Conservation (phyloP, 2,113 vertebrate species). For the Ammospiza nelsoni region DNA sequence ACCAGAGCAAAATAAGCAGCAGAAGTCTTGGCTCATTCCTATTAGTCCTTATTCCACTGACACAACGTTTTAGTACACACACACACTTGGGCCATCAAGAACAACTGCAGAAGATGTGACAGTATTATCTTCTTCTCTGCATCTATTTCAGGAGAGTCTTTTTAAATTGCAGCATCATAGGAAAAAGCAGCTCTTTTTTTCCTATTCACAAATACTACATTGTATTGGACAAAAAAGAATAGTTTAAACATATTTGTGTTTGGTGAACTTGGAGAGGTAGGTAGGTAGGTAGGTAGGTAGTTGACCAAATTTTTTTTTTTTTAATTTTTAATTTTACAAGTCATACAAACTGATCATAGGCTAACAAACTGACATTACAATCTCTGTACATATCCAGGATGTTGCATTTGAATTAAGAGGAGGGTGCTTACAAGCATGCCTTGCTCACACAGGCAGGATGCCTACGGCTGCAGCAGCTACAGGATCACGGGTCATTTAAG, state of each 20-base stretch:
- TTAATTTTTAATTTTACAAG: background rate
- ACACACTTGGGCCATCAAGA: background rate
- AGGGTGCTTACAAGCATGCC: background rate
- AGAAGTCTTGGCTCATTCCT: background rate
- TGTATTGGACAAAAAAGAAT: background rate
- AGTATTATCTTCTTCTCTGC: background rate
- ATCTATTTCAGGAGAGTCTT: background rate
- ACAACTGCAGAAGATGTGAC: background rate
- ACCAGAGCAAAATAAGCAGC: background rate
- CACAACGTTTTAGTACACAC: background rate
- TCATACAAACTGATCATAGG: background rate
- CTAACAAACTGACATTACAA: background rate
- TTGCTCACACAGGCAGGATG: accelerated
- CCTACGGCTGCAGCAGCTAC: background rate
- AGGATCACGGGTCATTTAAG: background rate
- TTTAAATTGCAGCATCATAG: background rate
- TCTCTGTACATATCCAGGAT: background rate
- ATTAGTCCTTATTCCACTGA: background rate
- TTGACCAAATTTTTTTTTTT: background rate
- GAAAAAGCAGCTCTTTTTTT: background rate
- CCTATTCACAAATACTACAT: background rate
- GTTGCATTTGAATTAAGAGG: background rate
- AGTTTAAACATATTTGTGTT: background rate
- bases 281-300: background rate
- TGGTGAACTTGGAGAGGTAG: background rate